Conservation (phyloP, 1,140 invertebrate species). For the Dreissena polymorpha region DNA sequence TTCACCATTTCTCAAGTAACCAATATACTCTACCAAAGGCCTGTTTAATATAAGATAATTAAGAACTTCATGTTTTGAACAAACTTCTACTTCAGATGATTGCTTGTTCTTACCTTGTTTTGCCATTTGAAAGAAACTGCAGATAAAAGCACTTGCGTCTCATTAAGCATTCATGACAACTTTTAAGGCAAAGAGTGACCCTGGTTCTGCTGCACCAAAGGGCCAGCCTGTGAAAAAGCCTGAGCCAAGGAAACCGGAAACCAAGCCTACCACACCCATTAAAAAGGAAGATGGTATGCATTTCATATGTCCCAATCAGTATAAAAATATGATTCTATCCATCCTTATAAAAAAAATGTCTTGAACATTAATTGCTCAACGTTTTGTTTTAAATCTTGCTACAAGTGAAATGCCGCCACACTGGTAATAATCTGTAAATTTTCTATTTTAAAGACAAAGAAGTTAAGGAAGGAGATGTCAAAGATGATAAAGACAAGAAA, state of each 20-base stretch:
- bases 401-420: too few relatives aligned
- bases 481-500: constrained; percentile 60
- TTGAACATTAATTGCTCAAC: too few relatives aligned
- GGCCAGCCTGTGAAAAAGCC: constrained; percentile 53
- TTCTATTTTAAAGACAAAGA: constrained; percentile 32
- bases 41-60: constrained; percentile 5
- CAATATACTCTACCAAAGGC: constrained; percentile 1
- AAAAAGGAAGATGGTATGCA: constrained; percentile 63
- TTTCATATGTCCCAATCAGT: background rate
- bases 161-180: too few relatives aligned
- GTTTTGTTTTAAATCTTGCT: too few relatives aligned
- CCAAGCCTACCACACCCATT: constrained; percentile 57
- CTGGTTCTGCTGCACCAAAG: constrained; percentile 59
- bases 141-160: too few relatives aligned
- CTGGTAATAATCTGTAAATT: too few relatives aligned
- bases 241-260: constrained; percentile 53
- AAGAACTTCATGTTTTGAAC: background rate
- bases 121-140: too few relatives aligned
- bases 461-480: constrained; percentile 58
- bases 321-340: background rate
- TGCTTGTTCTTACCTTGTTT: too few relatives aligned
- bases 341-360: background rate
- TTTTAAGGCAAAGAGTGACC: constrained; percentile 76
- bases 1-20: constrained; percentile 73
- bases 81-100: too few relatives aligned